Percentiles rank a stretch among this genome's conserved stretches.
These are phyloP conservation scores for Alitta virens DNA, from an alignment of 2,888 invertebrate genomes.

Conservation along the genomic window DNA sequence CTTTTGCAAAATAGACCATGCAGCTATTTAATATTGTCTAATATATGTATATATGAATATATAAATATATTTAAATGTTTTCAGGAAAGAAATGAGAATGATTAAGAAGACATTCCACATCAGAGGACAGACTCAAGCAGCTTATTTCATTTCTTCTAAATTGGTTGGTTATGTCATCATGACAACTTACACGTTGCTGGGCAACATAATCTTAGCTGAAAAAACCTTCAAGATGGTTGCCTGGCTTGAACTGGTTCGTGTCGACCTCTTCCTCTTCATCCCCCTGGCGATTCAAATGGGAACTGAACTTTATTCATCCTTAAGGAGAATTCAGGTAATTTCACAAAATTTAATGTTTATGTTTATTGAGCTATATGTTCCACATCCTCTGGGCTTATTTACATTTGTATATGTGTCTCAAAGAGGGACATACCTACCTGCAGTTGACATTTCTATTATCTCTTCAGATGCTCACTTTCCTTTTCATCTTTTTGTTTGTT, in stretches of 20 bases:
- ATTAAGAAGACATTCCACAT: not conserved
- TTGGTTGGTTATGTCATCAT: not conserved
- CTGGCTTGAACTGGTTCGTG: constrained; percentile 80
- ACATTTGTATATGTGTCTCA: too few relatives aligned
- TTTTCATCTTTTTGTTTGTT: too few relatives aligned
- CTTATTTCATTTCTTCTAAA: not conserved
- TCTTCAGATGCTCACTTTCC: too few relatives aligned
- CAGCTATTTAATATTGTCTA: too few relatives aligned
- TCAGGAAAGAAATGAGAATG: not conserved
- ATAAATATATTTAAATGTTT: not conserved
- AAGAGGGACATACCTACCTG: too few relatives aligned
- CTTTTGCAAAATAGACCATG: too few relatives aligned
- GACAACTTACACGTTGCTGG: constrained; percentile 63
- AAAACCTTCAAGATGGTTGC: constrained; percentile 69
- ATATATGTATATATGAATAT: too few relatives aligned
- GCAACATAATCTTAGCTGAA: constrained; percentile 69
- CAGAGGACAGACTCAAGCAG: not conserved
- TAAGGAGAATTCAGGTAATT: constrained; percentile 66
- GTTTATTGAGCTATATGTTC: too few relatives aligned
- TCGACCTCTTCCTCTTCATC: constrained; percentile 83
- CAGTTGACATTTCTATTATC: too few relatives aligned
- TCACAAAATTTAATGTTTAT: too few relatives aligned
- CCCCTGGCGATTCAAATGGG: constrained; percentile 79
- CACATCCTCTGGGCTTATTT: too few relatives aligned
- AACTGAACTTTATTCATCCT: constrained; percentile 75